phyloP scores from a whole-genome alignment of 2,113 vertebrate species.

The Seriola dumerili region DNA sequence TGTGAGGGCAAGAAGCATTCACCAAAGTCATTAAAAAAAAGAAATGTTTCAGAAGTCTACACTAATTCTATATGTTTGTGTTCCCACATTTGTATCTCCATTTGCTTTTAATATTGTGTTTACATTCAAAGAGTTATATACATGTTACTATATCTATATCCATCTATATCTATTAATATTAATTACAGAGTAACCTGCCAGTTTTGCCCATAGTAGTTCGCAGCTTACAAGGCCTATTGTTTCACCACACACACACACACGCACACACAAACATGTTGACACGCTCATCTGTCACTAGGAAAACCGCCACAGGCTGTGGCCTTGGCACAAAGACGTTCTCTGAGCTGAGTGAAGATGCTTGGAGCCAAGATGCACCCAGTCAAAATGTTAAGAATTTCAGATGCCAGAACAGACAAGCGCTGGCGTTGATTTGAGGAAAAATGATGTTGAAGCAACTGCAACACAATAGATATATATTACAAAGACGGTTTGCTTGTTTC shows the following conservation, averaged over 20 bases:
- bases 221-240: conserved; percentile 76
- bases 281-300: conserved; percentile 86
- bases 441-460: conserved; percentile 72
- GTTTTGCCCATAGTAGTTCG: conserved; percentile 67
- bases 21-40: conserved; percentile 8
- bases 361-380: conserved; percentile 85
- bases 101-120: not conserved
- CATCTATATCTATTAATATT: conserved; percentile 35
- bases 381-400: conserved; percentile 85
- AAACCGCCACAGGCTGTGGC: conserved; percentile 84
- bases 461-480: conserved; percentile 37
- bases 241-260: conserved; percentile 61
- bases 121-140: conserved; percentile 27
- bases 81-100: not conserved
- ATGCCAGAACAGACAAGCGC: conserved; percentile 82
- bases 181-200: conserved; percentile 45
- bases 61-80: not conserved
- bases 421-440: conserved; percentile 82
- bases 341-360: conserved; percentile 81
- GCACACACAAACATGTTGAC: conserved; percentile 79
- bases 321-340: conserved; percentile 86
- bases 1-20: conserved; percentile 15
- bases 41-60: not conserved
- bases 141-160: conserved; percentile 31
- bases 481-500: conserved; percentile 28